Base-by-base conservation (phyloP, 2,888 invertebrate genomes). In the Drosophila fungiperda region DNA sequence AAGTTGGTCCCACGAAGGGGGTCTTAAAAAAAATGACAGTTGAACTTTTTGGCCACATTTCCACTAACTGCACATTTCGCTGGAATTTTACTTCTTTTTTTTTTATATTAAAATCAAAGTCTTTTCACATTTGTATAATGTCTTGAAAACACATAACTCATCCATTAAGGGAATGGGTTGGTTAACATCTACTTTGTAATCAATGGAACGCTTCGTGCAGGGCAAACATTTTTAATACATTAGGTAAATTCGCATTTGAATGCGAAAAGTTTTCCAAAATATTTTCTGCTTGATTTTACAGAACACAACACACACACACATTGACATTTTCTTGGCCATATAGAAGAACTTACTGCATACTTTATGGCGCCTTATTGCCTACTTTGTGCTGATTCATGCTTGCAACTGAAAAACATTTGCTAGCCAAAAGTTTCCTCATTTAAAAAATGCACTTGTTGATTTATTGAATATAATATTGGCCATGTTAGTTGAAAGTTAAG, bases 191-290 rank as follows among this genome's bases (percentile, higher is more conserved):
- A 40, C 40, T 2, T 26, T 38, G 60, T 66, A 70, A 77, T 80
- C 81, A 80, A 73, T 69, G 52, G 45, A 48, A 36, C 29, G 45
- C 38, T 65, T 40, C 33, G 53, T 52, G 48, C 58, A 33, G 36
- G 57, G 48, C 38, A 40, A 80, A 70, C 63, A 81, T 88, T 90
- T 88, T 88, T 89, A 87, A 89, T 87, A 88, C 87, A 76, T 88
- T 87, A 85, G 77, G 81, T 85, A 82, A 83, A 88, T 78, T 29
- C 6, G 79, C 81, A 78, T 81, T 69, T 77, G 78, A 83, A 89
- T 90, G 79, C 29, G 58, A 76, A 85, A 85, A 89, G 74, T 79
- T 88, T 88, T 76, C 36, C 63, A 62, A 80, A 77, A 78, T 73
- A 78, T 76, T 71, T 84, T 78, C 64, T 70, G 76, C 76, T 66